phyloP scores from a whole-genome alignment of 2,797 vertebrate genomes.

The Tokudaia muenninki region DNA sequence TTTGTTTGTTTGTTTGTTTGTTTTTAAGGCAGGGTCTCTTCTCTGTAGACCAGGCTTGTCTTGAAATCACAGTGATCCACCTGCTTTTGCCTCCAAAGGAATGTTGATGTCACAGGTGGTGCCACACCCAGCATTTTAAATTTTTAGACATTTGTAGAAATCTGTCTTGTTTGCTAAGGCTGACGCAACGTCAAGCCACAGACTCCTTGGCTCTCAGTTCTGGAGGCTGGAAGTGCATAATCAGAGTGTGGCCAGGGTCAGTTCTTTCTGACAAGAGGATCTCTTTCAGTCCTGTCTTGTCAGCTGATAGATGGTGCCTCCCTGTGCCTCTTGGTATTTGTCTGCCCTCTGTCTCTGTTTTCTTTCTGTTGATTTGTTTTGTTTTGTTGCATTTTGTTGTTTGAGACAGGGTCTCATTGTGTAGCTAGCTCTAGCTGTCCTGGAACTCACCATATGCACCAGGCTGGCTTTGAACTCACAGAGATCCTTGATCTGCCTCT shows the following conservation, averaged over 20 bases:
- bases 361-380: not conserved
- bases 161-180: not conserved
- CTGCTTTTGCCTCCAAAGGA: not conserved
- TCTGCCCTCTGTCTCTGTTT: not conserved
- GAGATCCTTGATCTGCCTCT: not conserved
- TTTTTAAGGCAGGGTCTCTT: not conserved
- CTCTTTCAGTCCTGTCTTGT: not conserved
- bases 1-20: not conserved
- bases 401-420: not conserved
- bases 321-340: not conserved
- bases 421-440: not conserved
- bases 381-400: not conserved
- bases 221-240: not conserved
- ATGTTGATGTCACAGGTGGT: not conserved
- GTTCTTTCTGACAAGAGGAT: not conserved
- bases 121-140: not conserved
- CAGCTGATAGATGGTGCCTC: not conserved
- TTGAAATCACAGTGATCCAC: not conserved
- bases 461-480: not conserved
- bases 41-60: not conserved
- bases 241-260: not conserved
- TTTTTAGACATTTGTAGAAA: not conserved
- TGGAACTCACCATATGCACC: not conserved
- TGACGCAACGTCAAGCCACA: not conserved
- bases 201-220: not conserved